These are phyloP conservation scores for Ramphastos sulfuratus DNA, from an alignment of 2,113 vertebrate genomes.

Conservation along the genomic window DNA sequence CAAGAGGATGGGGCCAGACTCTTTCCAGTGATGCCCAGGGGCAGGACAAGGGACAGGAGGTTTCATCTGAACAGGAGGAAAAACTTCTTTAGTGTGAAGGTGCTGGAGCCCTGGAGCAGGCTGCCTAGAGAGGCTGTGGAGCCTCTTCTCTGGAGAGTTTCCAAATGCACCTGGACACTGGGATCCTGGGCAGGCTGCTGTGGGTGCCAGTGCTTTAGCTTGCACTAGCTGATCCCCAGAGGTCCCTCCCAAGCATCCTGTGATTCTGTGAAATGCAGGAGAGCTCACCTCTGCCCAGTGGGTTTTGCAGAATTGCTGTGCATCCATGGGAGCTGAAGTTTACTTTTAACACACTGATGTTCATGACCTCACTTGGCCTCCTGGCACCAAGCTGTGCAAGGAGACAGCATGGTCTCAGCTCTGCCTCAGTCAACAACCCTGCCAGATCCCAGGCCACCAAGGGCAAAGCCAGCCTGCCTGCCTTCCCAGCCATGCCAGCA, in stretches of 20 bases:
- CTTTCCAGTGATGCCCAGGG: neutral
- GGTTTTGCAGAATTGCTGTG: neutral
- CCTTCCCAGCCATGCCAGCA: neutral
- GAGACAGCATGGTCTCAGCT: neutral
- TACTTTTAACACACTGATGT: accelerated
- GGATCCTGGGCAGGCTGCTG: neutral
- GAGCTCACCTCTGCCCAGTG: neutral
- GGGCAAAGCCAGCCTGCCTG: neutral
- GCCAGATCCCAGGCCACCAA: accelerated
- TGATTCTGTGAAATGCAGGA: neutral
- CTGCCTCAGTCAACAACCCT: neutral
- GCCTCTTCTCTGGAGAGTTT: neutral
- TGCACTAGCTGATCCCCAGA: neutral
- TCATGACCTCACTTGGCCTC: neutral
- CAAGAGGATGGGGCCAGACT: neutral
- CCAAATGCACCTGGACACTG: neutral
- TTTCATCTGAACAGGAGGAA: neutral
- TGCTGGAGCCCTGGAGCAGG: neutral
- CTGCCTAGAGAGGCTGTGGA: neutral
- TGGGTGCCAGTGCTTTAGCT: neutral
- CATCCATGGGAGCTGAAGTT: neutral
- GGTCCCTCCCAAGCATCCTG: neutral
- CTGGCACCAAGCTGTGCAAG: neutral
- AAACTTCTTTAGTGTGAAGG: neutral
- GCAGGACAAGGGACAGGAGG: neutral